Evolutionary conservation across 1,140 invertebrate genomes (phyloP), one percentile per base, ranked within the genome.

Genomic region (Nephila pilipes): DNA sequence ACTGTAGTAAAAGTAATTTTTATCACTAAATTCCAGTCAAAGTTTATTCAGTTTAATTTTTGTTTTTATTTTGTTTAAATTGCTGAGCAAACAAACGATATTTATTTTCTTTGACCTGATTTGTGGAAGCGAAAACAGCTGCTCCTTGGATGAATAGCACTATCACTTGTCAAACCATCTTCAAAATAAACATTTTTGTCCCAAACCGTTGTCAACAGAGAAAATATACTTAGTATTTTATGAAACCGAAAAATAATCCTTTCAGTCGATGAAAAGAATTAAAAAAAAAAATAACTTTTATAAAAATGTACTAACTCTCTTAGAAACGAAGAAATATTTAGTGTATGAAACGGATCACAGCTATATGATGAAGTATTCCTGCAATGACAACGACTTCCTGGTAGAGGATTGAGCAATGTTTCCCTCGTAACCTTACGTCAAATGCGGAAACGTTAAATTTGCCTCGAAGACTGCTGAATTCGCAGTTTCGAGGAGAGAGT

Each of bases 361-460:
- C 32, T 55, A 55, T 25, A 57, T 3, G 83, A 38, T 29, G 32
- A 55, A 5, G n/a, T 8, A 10, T 65, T 65, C 25, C 54, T 5
- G 5, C n/a, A 25, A 54, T 36, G 29, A 29, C 29, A 75, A 22
- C 46, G 58, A 60, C 29, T 75, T 75, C 69, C 69, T 75, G 69
- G 16, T 29, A 75, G 29, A 18, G n/a, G n/a, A 29, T 75, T 75
- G 29, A 16, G 69, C 29, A 75, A 75, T 46, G 46, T 46, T 46
- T 4, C 46, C 12, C 46, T 46, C 69, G 63, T 65, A 65, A 75
- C 69, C 69, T 75, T 75, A 75, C 32, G 69, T 75, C 69, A 29
- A 75, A 75, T 32, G 29, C 69, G 69, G 69, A 75, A 75, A 32
- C 32, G 69, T 75, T 75, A 75, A 75, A 75, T 75, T 75, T 75